Conservation (phyloP, 2,888 invertebrate genomes). For the Cephus sareptanus region DNA sequence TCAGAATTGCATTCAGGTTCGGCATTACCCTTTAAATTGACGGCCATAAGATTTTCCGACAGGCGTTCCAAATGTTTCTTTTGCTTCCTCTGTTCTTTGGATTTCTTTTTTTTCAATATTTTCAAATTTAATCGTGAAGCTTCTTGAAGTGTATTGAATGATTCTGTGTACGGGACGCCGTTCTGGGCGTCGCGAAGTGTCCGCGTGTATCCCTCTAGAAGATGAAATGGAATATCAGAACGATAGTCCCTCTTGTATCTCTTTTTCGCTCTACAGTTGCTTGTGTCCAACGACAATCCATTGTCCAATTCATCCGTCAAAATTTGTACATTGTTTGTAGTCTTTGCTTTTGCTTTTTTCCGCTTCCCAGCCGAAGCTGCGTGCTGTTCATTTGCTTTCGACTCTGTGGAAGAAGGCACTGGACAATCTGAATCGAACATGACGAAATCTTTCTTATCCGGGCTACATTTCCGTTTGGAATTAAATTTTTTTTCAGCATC, state of each 20-base stretch:
- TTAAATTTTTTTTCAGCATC: too few relatives aligned
- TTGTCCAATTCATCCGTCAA: background rate
- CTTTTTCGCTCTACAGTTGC: background rate
- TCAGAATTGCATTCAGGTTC: background rate
- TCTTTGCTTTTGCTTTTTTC: background rate
- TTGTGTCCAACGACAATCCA: background rate
- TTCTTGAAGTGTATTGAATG: background rate
- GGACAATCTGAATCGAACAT: background rate
- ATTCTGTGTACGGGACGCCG: background rate
- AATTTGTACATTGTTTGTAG: background rate
- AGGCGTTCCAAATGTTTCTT: constrained; percentile 27
- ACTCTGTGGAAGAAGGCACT: background rate
- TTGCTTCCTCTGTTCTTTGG: constrained; percentile 11
- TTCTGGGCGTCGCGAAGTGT: background rate
- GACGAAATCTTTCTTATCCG: too few relatives aligned
- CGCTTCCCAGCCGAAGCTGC: background rate
- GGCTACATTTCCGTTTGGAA: too few relatives aligned
- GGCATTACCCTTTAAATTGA: constrained; percentile 14
- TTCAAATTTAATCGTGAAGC: constrained; percentile 22
- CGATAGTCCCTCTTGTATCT: background rate
- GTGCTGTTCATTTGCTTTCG: background rate
- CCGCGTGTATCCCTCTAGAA: background rate
- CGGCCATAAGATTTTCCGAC: constrained; percentile 26
- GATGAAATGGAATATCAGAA: background rate
- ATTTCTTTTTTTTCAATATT: constrained; percentile 27